Conservation (phyloP, 2,113 vertebrate genomes). For the Neotoma lepida region DNA sequence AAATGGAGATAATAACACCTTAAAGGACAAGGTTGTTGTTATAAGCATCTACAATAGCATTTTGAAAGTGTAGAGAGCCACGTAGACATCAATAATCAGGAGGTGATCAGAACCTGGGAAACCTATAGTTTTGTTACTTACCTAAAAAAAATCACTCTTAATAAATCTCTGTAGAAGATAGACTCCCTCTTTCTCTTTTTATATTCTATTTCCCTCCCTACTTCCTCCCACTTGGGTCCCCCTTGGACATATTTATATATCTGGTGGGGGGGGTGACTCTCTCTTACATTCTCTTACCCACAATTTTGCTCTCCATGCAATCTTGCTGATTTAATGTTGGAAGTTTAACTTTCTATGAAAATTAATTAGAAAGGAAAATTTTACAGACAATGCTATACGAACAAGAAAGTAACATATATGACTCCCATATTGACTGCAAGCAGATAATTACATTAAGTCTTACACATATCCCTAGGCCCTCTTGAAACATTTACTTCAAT, state of each 20-base stretch:
- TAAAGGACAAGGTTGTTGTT: not conserved
- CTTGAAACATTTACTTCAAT: not conserved
- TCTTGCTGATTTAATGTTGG: not conserved
- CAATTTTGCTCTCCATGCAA: not conserved
- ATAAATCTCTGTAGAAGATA: not conserved
- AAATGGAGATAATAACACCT: not conserved
- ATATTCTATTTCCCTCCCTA: fast-evolving
- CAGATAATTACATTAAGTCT: not conserved
- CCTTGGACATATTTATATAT: not conserved
- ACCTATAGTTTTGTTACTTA: not conserved
- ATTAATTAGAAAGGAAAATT: conserved; percentile 53
- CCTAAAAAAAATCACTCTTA: not conserved
- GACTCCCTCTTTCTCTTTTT: not conserved
- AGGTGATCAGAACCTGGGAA: not conserved
- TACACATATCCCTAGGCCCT: not conserved
- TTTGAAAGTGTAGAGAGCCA: not conserved
- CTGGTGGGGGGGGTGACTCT: not conserved
- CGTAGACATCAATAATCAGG: not conserved
- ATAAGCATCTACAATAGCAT: not conserved
- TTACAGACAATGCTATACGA: conserved; percentile 8
- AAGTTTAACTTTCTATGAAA: conserved; percentile 52
- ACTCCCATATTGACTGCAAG: not conserved
- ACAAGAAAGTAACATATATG: not conserved
- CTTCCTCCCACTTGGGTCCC: not conserved
- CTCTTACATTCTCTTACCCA: not conserved